These are phyloP conservation scores for Anhinga anhinga DNA, from an alignment of 2,113 vertebrate genomes.

Conservation along the genomic window DNA sequence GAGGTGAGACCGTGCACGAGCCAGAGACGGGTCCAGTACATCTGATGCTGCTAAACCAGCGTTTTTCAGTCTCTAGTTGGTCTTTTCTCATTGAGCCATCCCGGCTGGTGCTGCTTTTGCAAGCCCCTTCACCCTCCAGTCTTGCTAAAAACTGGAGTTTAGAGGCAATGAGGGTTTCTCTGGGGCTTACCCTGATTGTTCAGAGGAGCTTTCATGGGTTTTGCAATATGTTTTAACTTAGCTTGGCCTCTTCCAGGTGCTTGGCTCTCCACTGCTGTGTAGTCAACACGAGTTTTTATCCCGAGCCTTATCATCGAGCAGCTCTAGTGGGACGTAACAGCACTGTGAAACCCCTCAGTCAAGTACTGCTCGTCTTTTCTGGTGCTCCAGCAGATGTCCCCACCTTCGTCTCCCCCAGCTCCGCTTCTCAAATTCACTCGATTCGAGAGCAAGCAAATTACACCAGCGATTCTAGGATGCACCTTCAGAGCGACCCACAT, in stretches of 20 bases:
- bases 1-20: neutral
- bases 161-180: neutral
- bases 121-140: neutral
- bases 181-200: neutral
- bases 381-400: neutral
- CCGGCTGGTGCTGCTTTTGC: neutral
- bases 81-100: neutral
- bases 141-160: neutral
- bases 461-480: neutral
- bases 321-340: neutral
- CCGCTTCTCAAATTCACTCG: fast-evolving
- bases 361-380: neutral
- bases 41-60: neutral
- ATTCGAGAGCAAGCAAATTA: neutral
- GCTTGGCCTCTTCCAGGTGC: neutral
- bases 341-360: neutral
- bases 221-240: neutral
- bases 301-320: neutral
- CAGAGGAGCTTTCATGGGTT: neutral
- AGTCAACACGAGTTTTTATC: fast-evolving
- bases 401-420: neutral
- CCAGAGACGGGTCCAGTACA: neutral
- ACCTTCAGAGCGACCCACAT: neutral
- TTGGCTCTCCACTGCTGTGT: neutral
- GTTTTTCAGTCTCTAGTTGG: neutral